Percentiles rank a stretch among this genome's conserved stretches.
These are phyloP conservation scores for Montipora cactus DNA, from an alignment of 64 coral and sea anemone genomes.

Conservation along the genomic window DNA sequence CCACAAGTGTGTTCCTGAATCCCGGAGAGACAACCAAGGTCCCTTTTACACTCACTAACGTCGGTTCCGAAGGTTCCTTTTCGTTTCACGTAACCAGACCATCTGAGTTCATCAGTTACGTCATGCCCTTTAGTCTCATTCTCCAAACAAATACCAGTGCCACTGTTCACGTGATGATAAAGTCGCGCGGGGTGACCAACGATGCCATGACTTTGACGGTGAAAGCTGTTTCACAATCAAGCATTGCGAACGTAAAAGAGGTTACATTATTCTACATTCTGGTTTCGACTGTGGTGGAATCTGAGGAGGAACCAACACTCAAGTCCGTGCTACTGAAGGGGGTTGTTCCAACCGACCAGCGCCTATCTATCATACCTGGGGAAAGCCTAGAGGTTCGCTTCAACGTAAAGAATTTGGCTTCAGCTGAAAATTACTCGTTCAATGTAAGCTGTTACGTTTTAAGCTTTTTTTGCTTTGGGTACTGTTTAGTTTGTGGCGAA, in stretches of 20 bases:
- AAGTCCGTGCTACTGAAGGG: neutral
- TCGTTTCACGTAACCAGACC: neutral
- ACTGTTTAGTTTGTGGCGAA: too few relatives aligned
- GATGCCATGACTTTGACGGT: neutral
- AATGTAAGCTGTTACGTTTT: neutral
- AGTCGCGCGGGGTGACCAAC: neutral
- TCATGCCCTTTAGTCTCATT: conserved; percentile 17
- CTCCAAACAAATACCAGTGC: neutral
- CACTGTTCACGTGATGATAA: conserved; percentile 12
- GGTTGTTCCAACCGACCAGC: too few relatives aligned
- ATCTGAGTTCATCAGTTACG: conserved; percentile 1
- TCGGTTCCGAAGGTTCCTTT: conserved; percentile 28
- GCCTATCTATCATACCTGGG: neutral
- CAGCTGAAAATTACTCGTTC: neutral
- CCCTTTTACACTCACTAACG: conserved; percentile 21
- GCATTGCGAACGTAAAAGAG: neutral
- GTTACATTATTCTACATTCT: neutral
- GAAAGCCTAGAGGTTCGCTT: neutral
- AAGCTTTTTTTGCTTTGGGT: too few relatives aligned
- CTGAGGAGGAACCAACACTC: neutral
- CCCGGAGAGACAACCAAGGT: neutral
- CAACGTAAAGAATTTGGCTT: conserved; percentile 13
- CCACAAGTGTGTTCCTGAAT: neutral
- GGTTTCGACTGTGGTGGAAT: neutral
- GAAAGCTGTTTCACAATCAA: conserved; percentile 9